Conservation (phyloP, 2,113 vertebrate genomes). For the Cheilinus undulatus region DNA sequence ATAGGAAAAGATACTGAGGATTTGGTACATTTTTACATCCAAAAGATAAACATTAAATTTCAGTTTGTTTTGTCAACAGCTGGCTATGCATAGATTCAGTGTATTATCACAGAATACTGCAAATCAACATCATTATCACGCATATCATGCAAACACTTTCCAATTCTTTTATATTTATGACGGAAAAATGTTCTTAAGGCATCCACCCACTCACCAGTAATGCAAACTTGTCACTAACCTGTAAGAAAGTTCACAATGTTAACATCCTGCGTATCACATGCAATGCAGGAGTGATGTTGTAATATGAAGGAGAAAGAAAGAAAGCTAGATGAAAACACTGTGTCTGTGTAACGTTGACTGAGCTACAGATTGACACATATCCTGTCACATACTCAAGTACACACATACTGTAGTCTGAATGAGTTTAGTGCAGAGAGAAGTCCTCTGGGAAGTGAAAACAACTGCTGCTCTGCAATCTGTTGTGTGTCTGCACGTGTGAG, state of each 20-base stretch:
- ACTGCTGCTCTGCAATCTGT: conserved; percentile 7
- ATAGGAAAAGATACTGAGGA: too few relatives aligned
- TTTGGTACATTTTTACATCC: too few relatives aligned
- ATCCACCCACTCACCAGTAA: neutral
- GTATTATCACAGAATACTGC: too few relatives aligned
- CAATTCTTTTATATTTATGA: neutral
- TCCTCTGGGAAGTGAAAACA: neutral
- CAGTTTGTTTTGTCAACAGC: too few relatives aligned
- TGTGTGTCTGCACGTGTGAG: neutral
- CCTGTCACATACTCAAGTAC: conserved; percentile 38
- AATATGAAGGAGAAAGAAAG: conserved; percentile 23
- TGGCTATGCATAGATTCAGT: too few relatives aligned
- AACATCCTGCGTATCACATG: conserved; percentile 30
- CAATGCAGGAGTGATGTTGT: conserved; percentile 18
- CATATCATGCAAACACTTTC: neutral
- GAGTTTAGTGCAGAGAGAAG: conserved; percentile 3
- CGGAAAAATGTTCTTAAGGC: neutral
- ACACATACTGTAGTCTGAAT: neutral
- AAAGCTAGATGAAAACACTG: neutral
- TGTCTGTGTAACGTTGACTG: neutral
- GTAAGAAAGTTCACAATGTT: neutral
- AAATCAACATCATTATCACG: too few relatives aligned
- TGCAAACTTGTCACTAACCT: neutral
- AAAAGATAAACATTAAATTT: too few relatives aligned
- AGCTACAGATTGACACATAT: conserved; percentile 50